Base-by-base conservation (phyloP, 2,888 invertebrate species). In the Deilephila elpenor region DNA sequence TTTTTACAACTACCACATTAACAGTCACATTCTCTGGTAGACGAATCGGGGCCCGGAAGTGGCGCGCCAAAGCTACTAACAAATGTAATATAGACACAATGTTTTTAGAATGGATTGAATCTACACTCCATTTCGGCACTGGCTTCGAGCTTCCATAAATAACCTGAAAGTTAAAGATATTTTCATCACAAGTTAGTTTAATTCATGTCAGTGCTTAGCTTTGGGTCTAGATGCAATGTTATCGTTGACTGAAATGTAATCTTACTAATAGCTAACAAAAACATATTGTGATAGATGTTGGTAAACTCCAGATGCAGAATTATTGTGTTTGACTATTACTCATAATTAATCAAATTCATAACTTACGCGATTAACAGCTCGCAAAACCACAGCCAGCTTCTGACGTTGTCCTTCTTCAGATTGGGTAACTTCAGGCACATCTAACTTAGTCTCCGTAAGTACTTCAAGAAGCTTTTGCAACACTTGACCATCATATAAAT, bases 391-490 rank as follows among this genome's bases (percentile, higher is more conserved):
- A 74, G 96, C 96, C 53, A 99, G 93, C 87, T 99, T 99, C 88
- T 99, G 98, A 77, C 98, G 97, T 90, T 99, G 99, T 0, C 99
- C 98, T 89, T 98, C 98, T 90, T 99, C 99, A 0, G 99, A 99
- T 90, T 99, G 99, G 0, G 99, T 99, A 1, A 99, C 99, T 95
- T 99, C 99, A 0, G 99, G 98, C 5, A 99, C 99, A 92, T 99
- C 99, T 70, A 99, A 94, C 91, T 98, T 98, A 71, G 97, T 97
- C 32, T 97, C 96, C 0, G 98, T 98, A 70, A 99, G 93, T 89
- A 98, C 98, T 89, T 99, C 98, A 83, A 96, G 91, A 2, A 97
- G 88, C 84, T 97, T 97, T 82, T 97, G 97, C 67, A 97, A 88
- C 6, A 94, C 93, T 95, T 99, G 99, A 0, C 99, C 99, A 95